These are phyloP conservation scores for Mesocentrotus franciscanus DNA, from an alignment of 53 echinoderm and acorn worm genomes.

Conservation along the genomic window DNA sequence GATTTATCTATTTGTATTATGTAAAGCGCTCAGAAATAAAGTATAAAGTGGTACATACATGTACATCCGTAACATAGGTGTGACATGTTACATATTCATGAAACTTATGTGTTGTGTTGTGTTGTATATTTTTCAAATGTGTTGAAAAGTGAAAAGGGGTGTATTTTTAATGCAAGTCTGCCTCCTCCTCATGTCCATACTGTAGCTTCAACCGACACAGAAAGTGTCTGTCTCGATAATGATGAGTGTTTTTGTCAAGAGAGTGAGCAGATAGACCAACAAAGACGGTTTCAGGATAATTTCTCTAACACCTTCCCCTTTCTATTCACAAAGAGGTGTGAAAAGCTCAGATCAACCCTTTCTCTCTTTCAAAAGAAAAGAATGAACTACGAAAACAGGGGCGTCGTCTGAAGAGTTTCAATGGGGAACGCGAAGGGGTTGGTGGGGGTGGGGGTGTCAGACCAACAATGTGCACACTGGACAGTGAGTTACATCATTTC, in stretches of 20 bases:
- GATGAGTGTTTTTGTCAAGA: not conserved
- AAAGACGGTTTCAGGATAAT: conserved; percentile 20
- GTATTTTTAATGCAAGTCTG: not conserved
- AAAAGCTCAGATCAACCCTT: conserved; percentile 39
- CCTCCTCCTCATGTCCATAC: not conserved
- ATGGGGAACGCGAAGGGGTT: not conserved
- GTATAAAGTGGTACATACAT: too few species aligned
- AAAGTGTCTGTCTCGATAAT: not conserved
- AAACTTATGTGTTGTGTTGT: too few species aligned
- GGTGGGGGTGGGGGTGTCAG: not conserved
- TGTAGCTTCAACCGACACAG: not conserved
- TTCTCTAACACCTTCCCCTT: conserved; percentile 19
- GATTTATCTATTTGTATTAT: too few species aligned
- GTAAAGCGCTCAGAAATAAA: too few species aligned
- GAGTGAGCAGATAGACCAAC: not conserved
- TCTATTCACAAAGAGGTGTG: conserved; percentile 42
- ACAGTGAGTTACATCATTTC: not conserved
- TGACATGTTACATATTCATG: too few species aligned
- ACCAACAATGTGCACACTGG: not conserved
- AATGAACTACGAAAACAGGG: not conserved
- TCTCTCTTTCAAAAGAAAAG: conserved; percentile 8
- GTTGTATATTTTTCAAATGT: too few species aligned
- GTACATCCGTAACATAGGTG: too few species aligned
- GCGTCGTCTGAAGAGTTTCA: not conserved
- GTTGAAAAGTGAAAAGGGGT: too few species aligned